Base-by-base conservation (phyloP, 2,797 vertebrate genomes). In the Megalops cyprinoides region DNA sequence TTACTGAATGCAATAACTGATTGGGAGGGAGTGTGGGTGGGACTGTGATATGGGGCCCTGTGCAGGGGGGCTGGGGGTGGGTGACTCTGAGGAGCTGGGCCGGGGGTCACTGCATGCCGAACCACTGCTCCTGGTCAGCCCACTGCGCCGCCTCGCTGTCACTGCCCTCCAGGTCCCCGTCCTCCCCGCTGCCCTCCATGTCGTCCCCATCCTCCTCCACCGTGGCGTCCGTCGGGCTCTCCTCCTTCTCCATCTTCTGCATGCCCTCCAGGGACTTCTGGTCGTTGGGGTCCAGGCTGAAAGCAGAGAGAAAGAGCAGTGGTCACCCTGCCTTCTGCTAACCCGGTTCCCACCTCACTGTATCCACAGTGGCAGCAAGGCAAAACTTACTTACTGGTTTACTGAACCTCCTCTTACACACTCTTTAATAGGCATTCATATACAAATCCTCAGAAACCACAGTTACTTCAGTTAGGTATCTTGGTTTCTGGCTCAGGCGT, bases 231-330 rank as follows among this genome's bases (percentile, higher is more conserved):
- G 97, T 96, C 69, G 97, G 98, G 75, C 97, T 99, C 90, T 99
- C 98, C 90, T 99, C 98, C 87, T 99, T 99, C 90, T 99, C 98
- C 97, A 99, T 99, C 89, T 99, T 99, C 93, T 99, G 98, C 97
- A 99, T 96, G 37, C 98, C 98, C 84, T 99, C 98, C 62, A 99
- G 89, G 4, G 98, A 99, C 94, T 99, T 99, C 94, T 99, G 97
- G 86, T 99, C 98, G 0, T 99, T 99, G 31, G 98, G 98, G 90
- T 99, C 98, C 95, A 99, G 92, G 86, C 98, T 99, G 86, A 2
- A 4, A 56, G 42, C 31, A 76, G 48, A 48, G 28, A 42, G 34
- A 39, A 34, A 23, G 15, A 5, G 42, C 3, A 39, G 42, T 31
- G 37, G 20, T 46, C 42, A 44, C 39, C 23, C 12, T 46, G 55